Base-by-base conservation (phyloP, 2,888 invertebrate genomes). In the Lamellibrachia columna region DNA sequence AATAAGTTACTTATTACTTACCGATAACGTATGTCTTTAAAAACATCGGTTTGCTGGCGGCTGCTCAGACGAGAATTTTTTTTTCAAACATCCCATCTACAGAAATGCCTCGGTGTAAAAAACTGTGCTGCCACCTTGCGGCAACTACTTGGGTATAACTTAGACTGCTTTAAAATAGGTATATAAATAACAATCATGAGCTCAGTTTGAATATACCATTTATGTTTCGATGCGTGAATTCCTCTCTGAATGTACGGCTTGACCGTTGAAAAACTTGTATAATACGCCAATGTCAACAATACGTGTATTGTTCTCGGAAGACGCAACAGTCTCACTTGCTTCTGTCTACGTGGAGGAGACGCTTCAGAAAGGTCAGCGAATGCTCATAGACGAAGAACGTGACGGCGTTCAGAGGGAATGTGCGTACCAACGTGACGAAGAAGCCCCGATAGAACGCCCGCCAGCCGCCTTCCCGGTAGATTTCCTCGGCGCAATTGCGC, bases 391-490 rank as follows among this genome's bases (percentile, higher is more conserved):
- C 97, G 91, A 97, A 95, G 95, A 98, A 97, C 52, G 97, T 97
- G n/a, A 97, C 97, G n/a, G 98, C 97, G 96, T 98, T 98, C 11
- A 97, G 97, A 0, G 98, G 97, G 95, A 98, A 97, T 2, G 98
- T 98, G 92, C 98, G 97, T 0, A 97, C 94, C n/a, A 97, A 96
- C 94, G 97, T 96, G 95, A 98, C 97, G 95, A 97, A 96, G 94
- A 97, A 97, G 53, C 98, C 98, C 94, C 97, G 97, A 94, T 97
- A 97, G 95, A 98, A 97, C 92, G 97, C 97, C n/a, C 96, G 95
- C 93, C 97, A 94, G 0, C 98, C 98, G 92, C 97, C 97, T 53
- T 97, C 96, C 93, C 95, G 96, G 94, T 97, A 97, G 94, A 97
- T 97, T 93, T 97, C 97, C 22, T 95, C 93, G 11, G 97, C 96